A percentile compares a stretch with the other conserved stretches of the same genome.
Conservation (phyloP, 2,113 vertebrate species). For the Zosterops lateralis region DNA sequence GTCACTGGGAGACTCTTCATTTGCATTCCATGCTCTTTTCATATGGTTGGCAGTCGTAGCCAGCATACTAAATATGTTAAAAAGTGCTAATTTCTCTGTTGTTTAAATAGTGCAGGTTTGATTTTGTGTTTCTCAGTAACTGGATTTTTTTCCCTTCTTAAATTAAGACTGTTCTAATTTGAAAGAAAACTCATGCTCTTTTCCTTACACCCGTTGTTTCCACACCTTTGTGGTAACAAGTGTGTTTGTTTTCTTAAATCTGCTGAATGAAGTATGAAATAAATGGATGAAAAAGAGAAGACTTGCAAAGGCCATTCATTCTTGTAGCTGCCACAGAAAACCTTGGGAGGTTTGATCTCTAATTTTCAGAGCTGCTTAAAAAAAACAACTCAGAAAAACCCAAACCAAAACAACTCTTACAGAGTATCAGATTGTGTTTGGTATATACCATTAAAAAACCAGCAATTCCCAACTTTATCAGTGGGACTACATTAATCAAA, state of each 20-base stretch:
- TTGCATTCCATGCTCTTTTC: background rate
- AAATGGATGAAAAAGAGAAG: background rate
- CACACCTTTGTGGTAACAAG: background rate
- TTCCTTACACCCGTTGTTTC: background rate
- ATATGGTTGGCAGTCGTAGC: background rate
- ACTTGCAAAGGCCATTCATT: background rate
- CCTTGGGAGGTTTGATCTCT: fast-evolving
- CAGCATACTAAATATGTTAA: background rate
- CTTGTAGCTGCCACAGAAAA: background rate
- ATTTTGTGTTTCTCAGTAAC: background rate
- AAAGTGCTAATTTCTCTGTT: background rate
- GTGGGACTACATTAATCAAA: background rate
- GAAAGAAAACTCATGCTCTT: background rate
- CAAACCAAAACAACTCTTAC: background rate
- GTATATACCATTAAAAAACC: background rate
- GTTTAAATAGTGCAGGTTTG: background rate
- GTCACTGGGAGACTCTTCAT: background rate
- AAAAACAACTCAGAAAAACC: background rate
- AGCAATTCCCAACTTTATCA: background rate
- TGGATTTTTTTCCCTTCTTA: background rate
- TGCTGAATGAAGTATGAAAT: background rate
- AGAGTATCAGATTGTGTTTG: background rate
- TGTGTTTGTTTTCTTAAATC: background rate
- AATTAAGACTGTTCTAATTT: background rate
- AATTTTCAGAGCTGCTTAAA: background rate